Percentiles rank a stretch among this genome's conserved stretches.
Conservation (phyloP, 2,797 vertebrate species). For the Ceryle rudis region DNA sequence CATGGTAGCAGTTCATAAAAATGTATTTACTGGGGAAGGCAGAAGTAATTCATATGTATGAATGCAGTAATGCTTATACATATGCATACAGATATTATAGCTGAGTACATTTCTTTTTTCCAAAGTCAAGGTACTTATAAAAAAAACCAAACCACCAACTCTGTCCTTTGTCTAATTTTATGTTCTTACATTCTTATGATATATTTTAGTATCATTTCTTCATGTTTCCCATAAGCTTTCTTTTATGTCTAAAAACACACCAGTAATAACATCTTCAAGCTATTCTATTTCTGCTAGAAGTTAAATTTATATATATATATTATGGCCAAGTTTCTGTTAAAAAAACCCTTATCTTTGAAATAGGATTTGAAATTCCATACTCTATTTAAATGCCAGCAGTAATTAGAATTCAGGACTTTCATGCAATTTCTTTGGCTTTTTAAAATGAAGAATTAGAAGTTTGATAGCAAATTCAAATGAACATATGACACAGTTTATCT, state of each 20-base stretch:
- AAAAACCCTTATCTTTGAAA: not conserved
- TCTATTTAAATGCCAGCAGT: conserved; percentile 5
- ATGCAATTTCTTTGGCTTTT: not conserved
- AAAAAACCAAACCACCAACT: not conserved
- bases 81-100: not conserved
- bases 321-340: not conserved
- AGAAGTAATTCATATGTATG: conserved; percentile 29
- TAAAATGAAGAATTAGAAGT: conserved; percentile 2
- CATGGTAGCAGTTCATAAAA: conserved; percentile 4
- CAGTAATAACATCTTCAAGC: not conserved
- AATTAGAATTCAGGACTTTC: not conserved
- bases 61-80: not conserved
- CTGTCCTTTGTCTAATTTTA: not conserved
- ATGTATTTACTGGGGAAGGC: conserved; percentile 1
- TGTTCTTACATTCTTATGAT: not conserved
- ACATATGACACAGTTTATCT: not conserved
- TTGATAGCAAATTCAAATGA: conserved; percentile 7
- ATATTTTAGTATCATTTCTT: not conserved
- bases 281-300: not conserved
- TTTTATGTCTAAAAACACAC: not conserved
- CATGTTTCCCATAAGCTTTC: conserved; percentile 2
- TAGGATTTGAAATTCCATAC: not conserved
- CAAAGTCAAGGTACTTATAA: not conserved
- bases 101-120: not conserved
- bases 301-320: not conserved